Evolutionary conservation across 2,888 invertebrate genomes (phyloP).

Genomic region (Eutolmus rufibarbis): DNA sequence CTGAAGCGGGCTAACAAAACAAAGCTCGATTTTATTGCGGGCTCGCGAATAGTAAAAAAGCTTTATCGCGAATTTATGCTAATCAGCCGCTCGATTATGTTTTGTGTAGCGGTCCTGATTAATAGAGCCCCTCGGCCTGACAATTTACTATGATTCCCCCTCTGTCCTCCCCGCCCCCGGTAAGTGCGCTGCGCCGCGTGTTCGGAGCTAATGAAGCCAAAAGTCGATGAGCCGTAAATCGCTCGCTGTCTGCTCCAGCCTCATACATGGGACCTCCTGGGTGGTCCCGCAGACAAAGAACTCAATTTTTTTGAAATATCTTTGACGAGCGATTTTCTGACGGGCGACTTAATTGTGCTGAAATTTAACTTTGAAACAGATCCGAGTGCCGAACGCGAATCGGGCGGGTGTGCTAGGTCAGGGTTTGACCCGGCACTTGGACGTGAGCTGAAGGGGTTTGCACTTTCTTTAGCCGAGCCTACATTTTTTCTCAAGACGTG

Average conservation of each 20-base stretch:
- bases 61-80: conserved; percentile 28
- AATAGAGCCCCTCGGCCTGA: conserved; percentile 31
- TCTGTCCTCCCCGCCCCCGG: background rate
- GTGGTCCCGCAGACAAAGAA: conserved; percentile 17
- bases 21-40: conserved; percentile 6
- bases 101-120: conserved; percentile 23
- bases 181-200: conserved; percentile 11
- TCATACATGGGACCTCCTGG: conserved; percentile 18
- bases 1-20: background rate
- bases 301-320: conserved; percentile 13
- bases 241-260: conserved; percentile 8
- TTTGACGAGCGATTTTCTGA: conserved; percentile 32
- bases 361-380: background rate
- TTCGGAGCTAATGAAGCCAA: conserved; percentile 33
- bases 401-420: background rate
- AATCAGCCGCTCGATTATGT: conserved; percentile 15
- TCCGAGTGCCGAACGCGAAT: background rate
- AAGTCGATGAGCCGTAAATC: conserved; percentile 40
- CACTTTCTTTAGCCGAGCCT: background rate
- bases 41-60: conserved; percentile 26
- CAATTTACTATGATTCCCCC: conserved; percentile 29
- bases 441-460: background rate
- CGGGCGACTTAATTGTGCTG: conserved; percentile 17
- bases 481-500: background rate
- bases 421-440: background rate